Conservation (phyloP, 2,888 invertebrate species). For the Watsonalla cultraria region DNA sequence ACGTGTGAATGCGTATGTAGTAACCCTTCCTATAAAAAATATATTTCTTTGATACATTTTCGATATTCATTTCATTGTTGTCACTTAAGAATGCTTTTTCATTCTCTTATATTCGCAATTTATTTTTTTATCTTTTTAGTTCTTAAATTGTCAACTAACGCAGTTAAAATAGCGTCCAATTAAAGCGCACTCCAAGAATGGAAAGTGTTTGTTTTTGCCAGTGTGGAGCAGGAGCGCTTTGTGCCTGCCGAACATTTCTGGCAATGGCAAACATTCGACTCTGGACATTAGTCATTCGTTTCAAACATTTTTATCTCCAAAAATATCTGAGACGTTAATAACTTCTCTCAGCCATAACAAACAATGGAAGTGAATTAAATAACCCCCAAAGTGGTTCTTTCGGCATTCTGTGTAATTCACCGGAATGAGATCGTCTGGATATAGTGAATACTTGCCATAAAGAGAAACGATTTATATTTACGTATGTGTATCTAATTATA, state of each 20-base stretch:
- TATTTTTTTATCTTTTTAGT: neutral
- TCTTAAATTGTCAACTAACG: constrained; percentile 17
- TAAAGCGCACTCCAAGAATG: constrained; percentile 57
- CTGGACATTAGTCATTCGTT: constrained; percentile 45
- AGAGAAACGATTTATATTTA: neutral
- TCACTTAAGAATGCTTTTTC: no score
- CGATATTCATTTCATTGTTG: no score
- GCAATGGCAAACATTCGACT: constrained; percentile 52
- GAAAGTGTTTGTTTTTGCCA: constrained; percentile 55
- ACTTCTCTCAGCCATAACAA: constrained; percentile 10
- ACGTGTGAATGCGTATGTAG: no score
- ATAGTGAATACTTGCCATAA: neutral
- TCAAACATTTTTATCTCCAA: constrained; percentile 46
- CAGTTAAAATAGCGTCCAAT: constrained; percentile 39
- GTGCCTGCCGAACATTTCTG: constrained; percentile 54
- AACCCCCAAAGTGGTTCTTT: neutral
- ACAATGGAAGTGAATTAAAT: neutral
- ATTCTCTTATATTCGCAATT: neutral
- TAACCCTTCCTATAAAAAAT: no score
- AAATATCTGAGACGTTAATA: constrained; percentile 36
- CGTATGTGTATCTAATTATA: neutral
- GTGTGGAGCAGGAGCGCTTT: constrained; percentile 43
- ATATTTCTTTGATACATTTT: no score
- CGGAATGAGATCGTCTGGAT: neutral
- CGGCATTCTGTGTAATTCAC: neutral